These are phyloP conservation scores for Nixonia krombeini DNA, from an alignment of 1,140 invertebrate genomes.

Conservation along the genomic window DNA sequence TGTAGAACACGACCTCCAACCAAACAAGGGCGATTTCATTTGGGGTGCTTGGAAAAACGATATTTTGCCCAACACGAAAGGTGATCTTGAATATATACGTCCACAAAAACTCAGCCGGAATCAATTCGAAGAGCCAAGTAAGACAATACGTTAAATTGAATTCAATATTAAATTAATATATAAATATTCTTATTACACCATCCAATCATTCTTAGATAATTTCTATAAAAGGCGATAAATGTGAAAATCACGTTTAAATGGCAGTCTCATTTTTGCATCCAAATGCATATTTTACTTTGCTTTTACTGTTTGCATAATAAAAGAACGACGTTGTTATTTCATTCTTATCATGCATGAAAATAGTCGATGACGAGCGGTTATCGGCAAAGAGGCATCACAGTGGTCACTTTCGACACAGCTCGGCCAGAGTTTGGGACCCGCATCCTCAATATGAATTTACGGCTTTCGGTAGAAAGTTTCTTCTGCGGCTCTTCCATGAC, in stretches of 20 bases:
- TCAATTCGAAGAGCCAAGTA: constrained; percentile 65
- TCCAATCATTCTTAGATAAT: too few relatives aligned
- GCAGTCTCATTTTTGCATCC: too few relatives aligned
- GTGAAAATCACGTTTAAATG: too few relatives aligned
- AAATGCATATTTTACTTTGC: too few relatives aligned
- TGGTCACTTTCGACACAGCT: constrained; percentile 77
- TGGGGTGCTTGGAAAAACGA: constrained; percentile 45
- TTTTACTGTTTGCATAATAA: constrained; percentile 6
- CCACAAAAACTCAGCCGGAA: constrained; percentile 61
- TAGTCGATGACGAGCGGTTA: not conserved
- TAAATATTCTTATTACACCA: too few relatives aligned
- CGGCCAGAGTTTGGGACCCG: constrained; percentile 79
- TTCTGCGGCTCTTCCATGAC: constrained; percentile 74
- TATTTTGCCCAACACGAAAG: constrained; percentile 41
- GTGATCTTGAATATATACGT: constrained; percentile 57
- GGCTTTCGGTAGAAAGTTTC: constrained; percentile 75
- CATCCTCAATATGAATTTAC: constrained; percentile 80
- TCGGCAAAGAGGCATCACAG: constrained; percentile 69
- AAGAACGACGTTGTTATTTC: not conserved
- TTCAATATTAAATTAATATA: too few relatives aligned
- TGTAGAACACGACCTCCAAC: constrained; percentile 4
- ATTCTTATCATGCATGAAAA: not conserved
- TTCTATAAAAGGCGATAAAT: too few relatives aligned
- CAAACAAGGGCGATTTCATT: constrained; percentile 16
- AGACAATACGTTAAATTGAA: too few relatives aligned